Conservation (phyloP, 2,888 invertebrate genomes). For the Drosophila rellima region DNA sequence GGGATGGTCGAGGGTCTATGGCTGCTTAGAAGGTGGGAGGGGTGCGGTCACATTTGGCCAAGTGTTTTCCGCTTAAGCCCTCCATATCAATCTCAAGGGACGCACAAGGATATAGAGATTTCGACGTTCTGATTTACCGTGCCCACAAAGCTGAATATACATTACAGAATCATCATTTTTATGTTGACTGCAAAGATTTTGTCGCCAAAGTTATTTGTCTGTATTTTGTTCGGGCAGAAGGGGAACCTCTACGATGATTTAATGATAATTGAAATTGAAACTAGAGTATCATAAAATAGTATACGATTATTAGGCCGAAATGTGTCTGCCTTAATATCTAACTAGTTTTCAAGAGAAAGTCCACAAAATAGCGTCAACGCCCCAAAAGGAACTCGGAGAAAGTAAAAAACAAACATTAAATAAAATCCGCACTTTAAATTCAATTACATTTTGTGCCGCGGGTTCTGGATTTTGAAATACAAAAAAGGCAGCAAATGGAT, state of each 20-base stretch:
- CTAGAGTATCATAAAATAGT: constrained; percentile 34
- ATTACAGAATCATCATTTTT: constrained; percentile 76
- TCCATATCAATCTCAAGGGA: constrained; percentile 86
- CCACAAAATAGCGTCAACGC: constrained; percentile 14
- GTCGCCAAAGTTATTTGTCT: constrained; percentile 48
- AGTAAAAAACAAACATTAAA: constrained; percentile 53
- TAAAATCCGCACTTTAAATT: constrained; percentile 76
- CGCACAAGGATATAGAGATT: constrained; percentile 82
- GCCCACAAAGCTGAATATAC: constrained; percentile 31
- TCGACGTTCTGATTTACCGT: constrained; percentile 84
- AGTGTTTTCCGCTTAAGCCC: constrained; percentile 86
- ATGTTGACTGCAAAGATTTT: constrained; percentile 63
- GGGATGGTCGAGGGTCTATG: constrained; percentile 30
- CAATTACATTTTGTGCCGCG: constrained; percentile 72
- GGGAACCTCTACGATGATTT: constrained; percentile 48
- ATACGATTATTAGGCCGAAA: constrained; percentile 28
- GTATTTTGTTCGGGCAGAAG: not conserved
- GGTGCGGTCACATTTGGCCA: constrained; percentile 86
- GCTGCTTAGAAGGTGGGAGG: not conserved
- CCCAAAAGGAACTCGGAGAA: not conserved
- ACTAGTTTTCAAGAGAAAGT: constrained; percentile 1
- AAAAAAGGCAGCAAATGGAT: constrained; percentile 25
- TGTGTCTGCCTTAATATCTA: constrained; percentile 23
- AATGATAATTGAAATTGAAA: constrained; percentile 63
- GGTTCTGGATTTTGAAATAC: constrained; percentile 13